phyloP scores from a whole-genome alignment of 2,113 vertebrate species.

The Saguinus midas region DNA sequence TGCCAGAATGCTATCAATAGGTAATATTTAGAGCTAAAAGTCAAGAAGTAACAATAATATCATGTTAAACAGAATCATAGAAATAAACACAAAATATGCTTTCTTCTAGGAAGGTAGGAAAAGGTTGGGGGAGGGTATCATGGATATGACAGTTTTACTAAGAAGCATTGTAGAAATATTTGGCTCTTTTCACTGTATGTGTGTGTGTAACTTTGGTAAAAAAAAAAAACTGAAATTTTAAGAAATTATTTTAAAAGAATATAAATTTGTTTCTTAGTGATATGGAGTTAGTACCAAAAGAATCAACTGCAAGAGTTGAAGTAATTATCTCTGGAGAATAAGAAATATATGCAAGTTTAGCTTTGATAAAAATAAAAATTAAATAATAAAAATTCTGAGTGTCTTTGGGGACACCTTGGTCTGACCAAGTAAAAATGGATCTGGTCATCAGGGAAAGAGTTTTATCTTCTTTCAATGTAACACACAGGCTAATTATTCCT shows the following conservation, averaged over 20 bases:
- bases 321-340: conserved; percentile 6
- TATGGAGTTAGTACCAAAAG: not conserved
- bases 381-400: conserved; percentile 44
- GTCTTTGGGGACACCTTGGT: conserved; percentile 20
- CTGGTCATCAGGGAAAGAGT: not conserved
- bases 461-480: conserved; percentile 37
- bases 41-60: not conserved
- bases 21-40: not conserved
- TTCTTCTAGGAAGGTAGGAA: not conserved
- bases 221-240: not conserved
- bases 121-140: rapidly evolving
- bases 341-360: not conserved
- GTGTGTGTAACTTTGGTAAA: not conserved
- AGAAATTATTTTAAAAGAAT: conserved; percentile 1
- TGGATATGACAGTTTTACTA: not conserved
- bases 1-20: not conserved
- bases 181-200: not conserved
- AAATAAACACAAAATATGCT: not conserved
- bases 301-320: not conserved
- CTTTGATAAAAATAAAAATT: conserved; percentile 50
- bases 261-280: not conserved
- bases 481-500: conserved; percentile 52
- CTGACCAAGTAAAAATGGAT: conserved; percentile 21
- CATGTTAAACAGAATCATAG: not conserved
- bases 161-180: not conserved